Percentiles rank a stretch among this genome's conserved stretches.
These are phyloP conservation scores for Cephalopachus bancanus DNA, from an alignment of 2,797 vertebrate species.

Conservation along the genomic window DNA sequence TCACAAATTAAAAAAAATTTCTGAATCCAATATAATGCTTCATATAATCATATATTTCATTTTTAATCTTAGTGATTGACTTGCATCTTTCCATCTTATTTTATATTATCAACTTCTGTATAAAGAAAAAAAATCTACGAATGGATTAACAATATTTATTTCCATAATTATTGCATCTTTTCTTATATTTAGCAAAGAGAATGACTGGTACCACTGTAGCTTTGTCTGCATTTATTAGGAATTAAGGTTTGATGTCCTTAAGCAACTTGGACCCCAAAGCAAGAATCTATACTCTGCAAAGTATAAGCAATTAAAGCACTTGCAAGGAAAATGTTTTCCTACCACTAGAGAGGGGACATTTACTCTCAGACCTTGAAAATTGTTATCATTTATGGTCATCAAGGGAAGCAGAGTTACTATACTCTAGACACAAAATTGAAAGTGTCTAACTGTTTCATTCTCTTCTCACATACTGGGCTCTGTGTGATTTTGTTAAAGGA, in stretches of 20 bases:
- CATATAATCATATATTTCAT: not conserved
- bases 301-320: constrained; percentile 76
- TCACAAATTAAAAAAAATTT: constrained; percentile 36
- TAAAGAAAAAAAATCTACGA: not conserved
- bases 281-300: constrained; percentile 49
- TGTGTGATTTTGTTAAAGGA: constrained; percentile 75
- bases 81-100: not conserved
- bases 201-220: not conserved
- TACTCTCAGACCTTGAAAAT: constrained; percentile 53
- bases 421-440: constrained; percentile 68
- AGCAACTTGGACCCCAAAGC: constrained; percentile 39
- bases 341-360: constrained; percentile 35
- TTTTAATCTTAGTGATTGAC: not conserved
- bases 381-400: constrained; percentile 66
- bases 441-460: constrained; percentile 75
- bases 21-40: not conserved
- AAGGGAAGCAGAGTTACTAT: constrained; percentile 9
- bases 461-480: constrained; percentile 45
- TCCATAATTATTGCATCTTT: not conserved
- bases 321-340: constrained; percentile 68
- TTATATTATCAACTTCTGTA: not conserved
- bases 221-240: not conserved
- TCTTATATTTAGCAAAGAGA: not conserved
- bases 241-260: not conserved
- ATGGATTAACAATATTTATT: not conserved